Base-by-base conservation (phyloP, 2,113 vertebrate species). In the Abramis brama region DNA sequence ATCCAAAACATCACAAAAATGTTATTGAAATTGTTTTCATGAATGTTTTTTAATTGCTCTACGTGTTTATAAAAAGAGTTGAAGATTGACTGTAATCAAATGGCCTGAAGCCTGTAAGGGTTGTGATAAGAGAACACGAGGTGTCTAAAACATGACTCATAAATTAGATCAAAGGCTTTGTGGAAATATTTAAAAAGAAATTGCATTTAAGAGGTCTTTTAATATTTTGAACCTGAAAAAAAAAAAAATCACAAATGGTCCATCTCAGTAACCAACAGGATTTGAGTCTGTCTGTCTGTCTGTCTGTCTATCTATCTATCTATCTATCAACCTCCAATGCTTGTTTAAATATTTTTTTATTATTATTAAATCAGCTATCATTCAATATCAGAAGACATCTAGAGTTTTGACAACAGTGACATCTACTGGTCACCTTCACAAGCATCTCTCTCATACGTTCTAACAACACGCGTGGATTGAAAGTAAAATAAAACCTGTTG, bases 341-440 rank as follows among this genome's bases (percentile, higher is more conserved):
- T 36, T 36, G 36, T 36, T 36, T 36, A 36, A 36, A 36, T 0
- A 36, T 36, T 36, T 36, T 36, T 36, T 36, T 36, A 1, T 36
- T 36, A 33, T 33, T 33, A 33, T 33, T 36, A 36, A 43, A 43
- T 43, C 43, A 43, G 43, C 43, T 43, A 43, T 43, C 43, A 9
- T 4, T 50, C 47, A 50, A 52, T 52, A 5, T 52, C 13, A 52
- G n/a, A 83, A 52, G 30, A 52, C 64, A 57, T n/a, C 50, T 57
- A 89, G 92, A 87, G 88, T 90, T 91, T 93, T 91, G 87, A 80
- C 89, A 86, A 83, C 74, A 90, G 88, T 93, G 93, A 90, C 94
- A 93, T 90, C 93, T 96, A 88, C 92, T 90, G 90, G 93, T 68
- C 76, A 74, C 45, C n/a, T 36, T 45, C 27, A 74, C 47, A 25